Evolutionary conservation across 2,797 vertebrate genomes (phyloP), one percentile per base, ranked within the genome.

Genomic region (Hylomyscus alleni): DNA sequence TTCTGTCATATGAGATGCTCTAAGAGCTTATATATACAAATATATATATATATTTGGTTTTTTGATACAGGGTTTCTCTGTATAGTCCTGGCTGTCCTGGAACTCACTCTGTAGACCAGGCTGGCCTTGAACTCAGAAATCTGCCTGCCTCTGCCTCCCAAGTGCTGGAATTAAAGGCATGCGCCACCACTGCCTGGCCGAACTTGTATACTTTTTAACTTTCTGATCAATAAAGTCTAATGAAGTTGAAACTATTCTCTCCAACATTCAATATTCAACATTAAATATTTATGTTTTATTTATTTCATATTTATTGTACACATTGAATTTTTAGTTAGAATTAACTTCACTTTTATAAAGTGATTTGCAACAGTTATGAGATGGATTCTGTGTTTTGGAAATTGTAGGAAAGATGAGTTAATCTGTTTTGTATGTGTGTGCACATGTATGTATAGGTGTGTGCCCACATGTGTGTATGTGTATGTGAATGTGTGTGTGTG

Each of bases 311-410:
- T n/a, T 87, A 50, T 86, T 83, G 73, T 56, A 56, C 93, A 62
- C 65, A 92, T 62, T 92, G 58, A 85, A 81, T 82, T 91, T 4
- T 65, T 94, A 72, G 65, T 73, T 95, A 72, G 34, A 85, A 90
- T 81, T 95, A 95, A 84, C 89, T 95, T 96, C 1, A 72, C 65
- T 84, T 93, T 91, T 58, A 56, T 92, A 44, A 94, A 91, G 34
- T 34, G 29, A 6, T 50, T 89, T 82, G 72, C 22, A 69, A 78
- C 6, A 31, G 47, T 67, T 91, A 58, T 91, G 65, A 86, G 82
- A 37, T 26, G 15, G 52, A 13, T 40, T 88, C 0, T 85, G 3
- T 90, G 12, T 92, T 58, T 77, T 52, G n/a, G 17, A 93, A 94
- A 4, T 50, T 90, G 20, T 78, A 76, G 65, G n/a, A 56, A 69